phyloP scores from a whole-genome alignment of 2,113 vertebrate genomes.

The Glaucomys volans region DNA sequence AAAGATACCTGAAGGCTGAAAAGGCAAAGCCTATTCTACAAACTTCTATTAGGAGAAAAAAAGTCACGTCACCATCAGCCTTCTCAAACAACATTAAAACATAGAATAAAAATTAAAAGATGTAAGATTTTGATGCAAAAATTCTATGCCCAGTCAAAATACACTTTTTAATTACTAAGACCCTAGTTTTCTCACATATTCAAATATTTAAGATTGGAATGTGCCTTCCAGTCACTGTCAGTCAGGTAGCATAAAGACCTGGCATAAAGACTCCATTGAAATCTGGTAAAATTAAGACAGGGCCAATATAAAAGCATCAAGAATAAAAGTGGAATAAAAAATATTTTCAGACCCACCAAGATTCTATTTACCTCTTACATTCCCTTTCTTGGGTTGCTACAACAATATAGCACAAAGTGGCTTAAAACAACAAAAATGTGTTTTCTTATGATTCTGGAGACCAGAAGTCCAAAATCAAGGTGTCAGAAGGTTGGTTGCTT shows the following conservation, averaged over 20 bases:
- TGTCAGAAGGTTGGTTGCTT: not conserved
- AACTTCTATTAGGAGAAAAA: not conserved
- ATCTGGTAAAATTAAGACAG: not conserved
- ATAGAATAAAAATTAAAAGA: not conserved
- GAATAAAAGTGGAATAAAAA: not conserved
- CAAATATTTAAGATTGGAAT: not conserved
- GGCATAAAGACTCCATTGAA: not conserved
- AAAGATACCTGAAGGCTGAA: not conserved
- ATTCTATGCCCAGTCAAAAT: not conserved
- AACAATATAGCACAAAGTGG: not conserved
- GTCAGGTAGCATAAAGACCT: not conserved
- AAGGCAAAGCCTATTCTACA: not conserved
- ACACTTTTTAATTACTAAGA: not conserved
- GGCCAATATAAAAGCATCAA: not conserved
- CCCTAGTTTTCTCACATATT: not conserved
- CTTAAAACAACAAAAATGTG: not conserved
- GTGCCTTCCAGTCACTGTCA: not conserved
- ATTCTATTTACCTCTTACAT: not conserved
- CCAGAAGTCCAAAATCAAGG: not conserved
- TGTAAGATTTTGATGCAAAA: not conserved
- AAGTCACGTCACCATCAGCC: not conserved
- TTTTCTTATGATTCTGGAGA: not conserved
- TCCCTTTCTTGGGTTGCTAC: not conserved
- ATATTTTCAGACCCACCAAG: conserved; percentile 2
- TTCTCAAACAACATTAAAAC: not conserved